phyloP scores from a whole-genome alignment of 2,113 vertebrate genomes.

The Turnix velox region DNA sequence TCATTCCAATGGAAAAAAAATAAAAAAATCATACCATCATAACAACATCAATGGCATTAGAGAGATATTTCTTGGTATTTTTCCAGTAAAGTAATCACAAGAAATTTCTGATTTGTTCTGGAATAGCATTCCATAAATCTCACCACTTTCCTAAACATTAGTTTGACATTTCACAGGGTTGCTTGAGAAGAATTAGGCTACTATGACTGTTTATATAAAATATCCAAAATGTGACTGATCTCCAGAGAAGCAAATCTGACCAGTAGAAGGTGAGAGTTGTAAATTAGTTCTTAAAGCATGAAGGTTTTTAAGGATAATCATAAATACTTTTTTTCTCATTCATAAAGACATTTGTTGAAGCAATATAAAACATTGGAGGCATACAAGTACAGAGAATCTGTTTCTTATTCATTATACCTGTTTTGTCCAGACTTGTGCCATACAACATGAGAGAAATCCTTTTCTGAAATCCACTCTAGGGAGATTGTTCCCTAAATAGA shows the following conservation, averaged over 20 bases:
- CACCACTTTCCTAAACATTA: background rate
- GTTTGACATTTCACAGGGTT: background rate
- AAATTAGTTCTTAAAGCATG: background rate
- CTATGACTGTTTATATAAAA: background rate
- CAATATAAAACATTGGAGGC: background rate
- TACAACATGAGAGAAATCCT: background rate
- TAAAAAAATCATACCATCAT: no score
- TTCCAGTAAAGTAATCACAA: background rate
- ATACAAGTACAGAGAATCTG: background rate
- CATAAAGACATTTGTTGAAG: background rate
- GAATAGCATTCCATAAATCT: background rate
- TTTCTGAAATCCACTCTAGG: background rate
- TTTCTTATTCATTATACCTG: background rate
- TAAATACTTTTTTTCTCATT: background rate
- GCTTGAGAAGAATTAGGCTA: background rate
- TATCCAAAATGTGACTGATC: background rate
- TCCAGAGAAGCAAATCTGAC: background rate
- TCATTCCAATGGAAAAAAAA: no score
- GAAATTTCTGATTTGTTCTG: slow-evolving; percentile 26
- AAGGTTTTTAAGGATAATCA: background rate
- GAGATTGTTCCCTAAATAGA: background rate
- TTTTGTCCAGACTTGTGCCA: background rate
- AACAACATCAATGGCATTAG: background rate
- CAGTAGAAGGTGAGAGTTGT: background rate
- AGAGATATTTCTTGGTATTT: background rate